Evolutionary conservation across 1,140 invertebrate species (phyloP), one percentile per base, ranked within the genome.

Genomic region (Limonius californicus): DNA sequence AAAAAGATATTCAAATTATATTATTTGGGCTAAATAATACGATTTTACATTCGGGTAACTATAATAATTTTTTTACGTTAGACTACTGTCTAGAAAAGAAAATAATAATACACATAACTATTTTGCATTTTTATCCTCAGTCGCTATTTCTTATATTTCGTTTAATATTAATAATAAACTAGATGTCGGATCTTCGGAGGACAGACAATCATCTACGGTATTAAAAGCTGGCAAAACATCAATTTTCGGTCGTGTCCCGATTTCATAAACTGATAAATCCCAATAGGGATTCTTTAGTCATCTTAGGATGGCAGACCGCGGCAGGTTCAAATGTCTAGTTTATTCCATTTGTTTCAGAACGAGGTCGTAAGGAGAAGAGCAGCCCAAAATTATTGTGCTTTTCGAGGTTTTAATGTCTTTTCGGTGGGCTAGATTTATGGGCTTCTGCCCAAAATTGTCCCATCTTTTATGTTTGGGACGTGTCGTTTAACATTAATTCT

Each of bases 401-500:
- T 55, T 32, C 14, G 42, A 19, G 7, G 16, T 58, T 53, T 30
- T 53, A 30, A 59, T 45, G 42, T 59, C 57, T 59, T 59, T 59
- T 18, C 14, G n/a, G 18, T 58, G 23, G 42, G 2, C n/a, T 23
- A 39, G 42, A 59, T 59, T 59, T 59, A 59, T 59, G 57, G 30
- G n/a, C 18, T 30, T 53, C 18, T 59, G 15, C 50, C 57, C 18
- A 32, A 42, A 59, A 59, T 59, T 59, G 27, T 59, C 57, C 57
- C 57, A 59, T 59, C 42, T 59, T 59, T 59, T 59, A 59, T 21
- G 57, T 59, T 27, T 45, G 1, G n/a, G 57, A 59, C 57, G 57
- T 59, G 43, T 59, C 57, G 45, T 59, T 59, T 50, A 59, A 59
- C 57, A 59, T 59, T 59, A 59, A 59, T 59, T 43, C 14, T 23